Evolutionary conservation across 2,113 vertebrate genomes (phyloP).

Genomic region (Pseudonaja textilis): DNA sequence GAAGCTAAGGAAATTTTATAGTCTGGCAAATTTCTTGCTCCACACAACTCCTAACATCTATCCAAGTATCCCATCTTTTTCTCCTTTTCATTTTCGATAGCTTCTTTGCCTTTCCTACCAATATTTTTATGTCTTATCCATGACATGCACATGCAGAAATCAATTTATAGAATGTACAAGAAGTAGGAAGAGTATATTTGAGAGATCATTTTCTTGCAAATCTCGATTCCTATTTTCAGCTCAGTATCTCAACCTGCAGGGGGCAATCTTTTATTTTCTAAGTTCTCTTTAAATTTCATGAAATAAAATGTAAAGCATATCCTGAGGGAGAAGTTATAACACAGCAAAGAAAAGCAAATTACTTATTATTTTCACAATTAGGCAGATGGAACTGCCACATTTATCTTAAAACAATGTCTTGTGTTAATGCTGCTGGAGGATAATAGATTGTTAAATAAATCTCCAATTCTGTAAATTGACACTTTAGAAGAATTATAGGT

Average conservation of each 20-base stretch:
- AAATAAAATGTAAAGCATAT: neutral
- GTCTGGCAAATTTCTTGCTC: neutral
- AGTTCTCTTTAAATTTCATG: neutral
- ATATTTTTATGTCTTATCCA: neutral
- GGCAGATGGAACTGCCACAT: neutral
- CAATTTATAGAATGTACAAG: neutral
- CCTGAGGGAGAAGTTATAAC: neutral
- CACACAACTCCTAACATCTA: neutral
- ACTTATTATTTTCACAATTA: neutral
- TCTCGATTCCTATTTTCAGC: neutral
- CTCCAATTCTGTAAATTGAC: neutral
- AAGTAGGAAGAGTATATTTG: neutral
- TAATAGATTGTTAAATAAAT: neutral
- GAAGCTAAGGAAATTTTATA: slow-evolving; percentile 66
- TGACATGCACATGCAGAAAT: neutral
- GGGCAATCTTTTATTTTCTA: too few species aligned
- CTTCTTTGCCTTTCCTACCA: neutral
- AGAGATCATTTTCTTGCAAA: neutral
- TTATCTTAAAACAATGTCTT: neutral
- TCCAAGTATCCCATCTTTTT: neutral
- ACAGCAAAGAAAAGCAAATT: neutral
- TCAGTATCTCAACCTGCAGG: neutral
- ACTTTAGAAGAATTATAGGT: neutral
- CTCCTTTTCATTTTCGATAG: neutral
- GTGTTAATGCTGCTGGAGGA: neutral